These are phyloP conservation scores for Hoplodrina blanda DNA, from an alignment of 2,888 invertebrate genomes.

Conservation along the genomic window DNA sequence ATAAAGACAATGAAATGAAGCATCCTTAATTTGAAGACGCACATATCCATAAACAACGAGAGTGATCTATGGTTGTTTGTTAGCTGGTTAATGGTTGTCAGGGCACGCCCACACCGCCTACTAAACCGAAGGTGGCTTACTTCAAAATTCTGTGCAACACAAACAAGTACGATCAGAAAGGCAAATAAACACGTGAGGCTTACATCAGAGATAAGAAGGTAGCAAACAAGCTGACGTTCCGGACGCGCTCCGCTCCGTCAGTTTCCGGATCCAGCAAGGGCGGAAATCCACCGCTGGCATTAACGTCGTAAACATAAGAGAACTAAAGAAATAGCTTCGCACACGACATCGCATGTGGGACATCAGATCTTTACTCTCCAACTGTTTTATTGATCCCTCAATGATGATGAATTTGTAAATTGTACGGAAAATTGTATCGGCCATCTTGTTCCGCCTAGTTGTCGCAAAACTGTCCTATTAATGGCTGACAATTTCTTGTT, in stretches of 20 bases:
- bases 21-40: slow-evolving; percentile 35
- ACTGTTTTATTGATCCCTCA: slow-evolving; percentile 64
- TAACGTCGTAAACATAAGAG: slow-evolving; percentile 73
- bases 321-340: slow-evolving; percentile 68
- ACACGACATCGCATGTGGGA: slow-evolving; percentile 66
- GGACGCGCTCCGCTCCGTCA: slow-evolving; percentile 78
- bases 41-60: slow-evolving; percentile 32
- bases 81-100: slow-evolving; percentile 16
- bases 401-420: slow-evolving; percentile 59
- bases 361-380: slow-evolving; percentile 62
- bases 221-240: slow-evolving; percentile 81
- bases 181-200: slow-evolving; percentile 73
- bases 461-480: background rate
- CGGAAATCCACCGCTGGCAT: slow-evolving; percentile 76
- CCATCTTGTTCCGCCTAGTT: slow-evolving; percentile 19
- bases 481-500: slow-evolving; percentile 18
- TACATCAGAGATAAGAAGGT: slow-evolving; percentile 74
- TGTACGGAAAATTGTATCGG: slow-evolving; percentile 47
- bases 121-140: slow-evolving; percentile 26
- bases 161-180: slow-evolving; percentile 68
- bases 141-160: slow-evolving; percentile 51
- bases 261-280: slow-evolving; percentile 73
- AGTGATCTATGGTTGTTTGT: slow-evolving; percentile 37
- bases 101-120: slow-evolving; percentile 27
- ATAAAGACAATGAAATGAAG: slow-evolving; percentile 31